A percentile compares a stretch with the other conserved stretches of the same genome.
Conservation (phyloP, 2,888 invertebrate species). For the Himalopsyche anomala region DNA sequence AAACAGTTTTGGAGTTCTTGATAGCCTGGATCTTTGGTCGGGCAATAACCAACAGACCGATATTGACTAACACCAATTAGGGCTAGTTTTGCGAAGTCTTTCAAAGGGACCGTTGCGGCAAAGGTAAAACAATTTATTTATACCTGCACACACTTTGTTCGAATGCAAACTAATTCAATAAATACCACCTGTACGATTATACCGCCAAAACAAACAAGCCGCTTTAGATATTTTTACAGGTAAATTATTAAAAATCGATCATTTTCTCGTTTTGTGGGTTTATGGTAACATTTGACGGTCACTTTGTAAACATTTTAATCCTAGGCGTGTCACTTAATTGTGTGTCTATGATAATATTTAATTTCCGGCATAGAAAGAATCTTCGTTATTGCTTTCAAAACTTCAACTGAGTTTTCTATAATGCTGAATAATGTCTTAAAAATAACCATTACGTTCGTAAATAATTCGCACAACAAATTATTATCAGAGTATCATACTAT, state of each 20-base stretch:
- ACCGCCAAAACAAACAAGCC: constrained; percentile 36
- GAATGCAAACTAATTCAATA: constrained; percentile 42
- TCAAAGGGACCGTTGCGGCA: constrained; percentile 38
- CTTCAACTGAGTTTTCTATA: no score
- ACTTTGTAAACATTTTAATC: no score
- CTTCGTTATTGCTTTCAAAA: no score
- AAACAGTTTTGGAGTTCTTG: background rate
- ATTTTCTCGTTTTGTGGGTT: background rate
- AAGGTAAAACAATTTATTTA: constrained; percentile 37
- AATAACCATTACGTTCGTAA: no score
- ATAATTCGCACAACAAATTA: no score
- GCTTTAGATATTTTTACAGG: constrained; percentile 1
- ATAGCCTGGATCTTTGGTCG: constrained; percentile 48
- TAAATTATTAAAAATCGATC: constrained; percentile 33
- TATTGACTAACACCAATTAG: constrained; percentile 61
- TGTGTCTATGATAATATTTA: no score
- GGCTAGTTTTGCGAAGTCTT: constrained; percentile 37
- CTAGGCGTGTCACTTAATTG: no score
- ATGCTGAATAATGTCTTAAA: no score
- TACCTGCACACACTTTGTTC: constrained; percentile 39
- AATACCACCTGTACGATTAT: constrained; percentile 6
- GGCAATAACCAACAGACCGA: constrained; percentile 55
- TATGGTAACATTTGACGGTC: no score
- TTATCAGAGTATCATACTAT: no score
- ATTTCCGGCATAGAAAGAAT: no score